Evolutionary conservation across 2,797 vertebrate species (phyloP).

Genomic region (Catostomus latipinnis): DNA sequence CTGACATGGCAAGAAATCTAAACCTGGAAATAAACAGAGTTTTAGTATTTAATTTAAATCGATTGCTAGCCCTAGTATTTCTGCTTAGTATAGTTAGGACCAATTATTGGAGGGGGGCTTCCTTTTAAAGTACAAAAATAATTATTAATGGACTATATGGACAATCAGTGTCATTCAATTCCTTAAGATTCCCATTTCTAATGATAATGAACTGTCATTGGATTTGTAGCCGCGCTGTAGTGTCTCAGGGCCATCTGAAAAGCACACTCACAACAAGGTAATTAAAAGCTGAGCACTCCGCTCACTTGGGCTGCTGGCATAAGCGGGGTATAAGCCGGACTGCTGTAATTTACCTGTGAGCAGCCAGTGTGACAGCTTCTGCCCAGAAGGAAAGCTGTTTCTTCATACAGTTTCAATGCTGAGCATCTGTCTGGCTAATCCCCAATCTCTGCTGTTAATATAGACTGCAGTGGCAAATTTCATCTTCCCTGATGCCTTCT

Average conservation of each 20-base stretch:
- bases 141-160: not conserved
- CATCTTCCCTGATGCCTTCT: not conserved
- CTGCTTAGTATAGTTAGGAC: too few species aligned
- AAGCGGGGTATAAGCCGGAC: slow-evolving; percentile 30
- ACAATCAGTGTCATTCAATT: not conserved
- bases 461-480: slow-evolving; percentile 2
- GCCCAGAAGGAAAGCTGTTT: slow-evolving; percentile 12
- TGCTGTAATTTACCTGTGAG: slow-evolving; percentile 54
- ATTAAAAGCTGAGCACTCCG: slow-evolving; percentile 35
- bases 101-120: not conserved
- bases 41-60: too few species aligned
- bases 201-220: not conserved
- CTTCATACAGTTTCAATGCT: not conserved
- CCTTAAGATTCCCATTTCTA: not conserved
- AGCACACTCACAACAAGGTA: slow-evolving; percentile 46
- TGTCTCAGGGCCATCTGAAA: slow-evolving; percentile 35
- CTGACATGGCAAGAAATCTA: too few species aligned
- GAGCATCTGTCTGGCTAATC: slow-evolving; percentile 26
- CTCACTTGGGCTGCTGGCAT: slow-evolving; percentile 45
- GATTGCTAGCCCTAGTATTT: too few species aligned
- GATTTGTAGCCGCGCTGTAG: not conserved
- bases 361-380: slow-evolving; percentile 42
- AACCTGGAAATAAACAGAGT: too few species aligned
- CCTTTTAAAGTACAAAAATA: not conserved
- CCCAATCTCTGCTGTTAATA: not conserved